A percentile compares a stretch with the other conserved stretches of the same genome.
Conservation (phyloP, 2,113 vertebrate genomes). For the Vidua chalybeata region DNA sequence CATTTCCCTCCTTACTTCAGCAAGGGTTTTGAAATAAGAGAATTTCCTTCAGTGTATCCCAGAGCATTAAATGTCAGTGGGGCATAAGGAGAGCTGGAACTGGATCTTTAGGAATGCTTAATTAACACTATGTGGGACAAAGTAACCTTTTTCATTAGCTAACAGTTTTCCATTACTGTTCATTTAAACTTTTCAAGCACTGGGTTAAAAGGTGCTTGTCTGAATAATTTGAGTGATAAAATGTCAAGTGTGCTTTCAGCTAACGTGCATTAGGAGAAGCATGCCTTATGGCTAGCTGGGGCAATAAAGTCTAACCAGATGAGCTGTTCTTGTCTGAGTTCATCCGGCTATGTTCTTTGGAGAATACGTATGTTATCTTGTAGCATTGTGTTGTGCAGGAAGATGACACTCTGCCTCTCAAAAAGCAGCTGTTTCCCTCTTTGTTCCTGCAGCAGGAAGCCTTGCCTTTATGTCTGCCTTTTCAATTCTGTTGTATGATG, state of each 20-base stretch:
- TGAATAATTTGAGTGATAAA: background rate
- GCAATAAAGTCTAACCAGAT: background rate
- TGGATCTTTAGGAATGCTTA: constrained; percentile 9
- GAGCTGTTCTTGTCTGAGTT: background rate
- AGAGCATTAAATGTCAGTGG: background rate
- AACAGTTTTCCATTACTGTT: background rate
- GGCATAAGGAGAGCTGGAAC: background rate
- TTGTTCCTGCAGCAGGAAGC: constrained; percentile 1
- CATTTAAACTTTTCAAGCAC: background rate
- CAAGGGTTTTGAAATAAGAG: background rate
- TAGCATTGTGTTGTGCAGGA: background rate
- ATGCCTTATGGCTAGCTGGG: background rate
- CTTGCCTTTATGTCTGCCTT: background rate
- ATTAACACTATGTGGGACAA: background rate
- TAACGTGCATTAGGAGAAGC: background rate
- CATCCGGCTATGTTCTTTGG: background rate
- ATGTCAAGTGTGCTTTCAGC: background rate
- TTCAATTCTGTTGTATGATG: background rate
- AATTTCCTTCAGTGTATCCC: background rate
- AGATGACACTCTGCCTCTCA: constrained; percentile 5
- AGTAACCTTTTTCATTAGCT: background rate
- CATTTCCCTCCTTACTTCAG: background rate
- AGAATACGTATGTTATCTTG: background rate
- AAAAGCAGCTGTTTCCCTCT: constrained; percentile 12
- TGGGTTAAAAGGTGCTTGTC: background rate